phyloP scores from a whole-genome alignment of 2,113 vertebrate genomes.

The Barnardius zonarius region DNA sequence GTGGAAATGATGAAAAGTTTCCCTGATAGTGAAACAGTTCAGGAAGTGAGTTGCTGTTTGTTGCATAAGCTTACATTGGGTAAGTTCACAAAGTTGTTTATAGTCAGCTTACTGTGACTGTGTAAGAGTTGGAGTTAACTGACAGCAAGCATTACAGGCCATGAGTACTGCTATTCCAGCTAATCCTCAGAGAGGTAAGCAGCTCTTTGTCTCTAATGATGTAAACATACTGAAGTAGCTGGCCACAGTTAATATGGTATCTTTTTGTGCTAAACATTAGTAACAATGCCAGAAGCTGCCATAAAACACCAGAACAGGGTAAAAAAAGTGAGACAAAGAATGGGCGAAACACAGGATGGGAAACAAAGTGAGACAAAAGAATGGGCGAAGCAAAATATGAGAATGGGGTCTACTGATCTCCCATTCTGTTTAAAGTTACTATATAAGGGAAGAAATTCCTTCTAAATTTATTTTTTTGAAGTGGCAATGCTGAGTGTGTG shows the following conservation, averaged over 20 bases:
- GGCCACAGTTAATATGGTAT: background rate
- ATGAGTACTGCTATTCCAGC: background rate
- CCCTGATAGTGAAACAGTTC: conserved; percentile 80
- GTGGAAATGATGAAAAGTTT: conserved; percentile 83
- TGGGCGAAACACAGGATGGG: no score
- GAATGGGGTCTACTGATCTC: background rate
- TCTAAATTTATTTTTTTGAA: background rate
- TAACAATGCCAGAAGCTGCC: background rate
- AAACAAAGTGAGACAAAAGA: background rate
- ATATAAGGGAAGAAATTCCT: background rate
- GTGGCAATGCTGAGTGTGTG: background rate
- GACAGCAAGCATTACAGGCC: background rate
- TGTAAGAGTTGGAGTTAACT: background rate
- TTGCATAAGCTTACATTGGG: conserved; percentile 87
- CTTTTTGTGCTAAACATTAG: background rate
- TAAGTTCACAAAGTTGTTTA: conserved; percentile 65
- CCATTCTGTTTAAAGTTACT: background rate
- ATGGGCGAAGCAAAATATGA: background rate
- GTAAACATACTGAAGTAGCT: background rate
- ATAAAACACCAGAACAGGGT: background rate
- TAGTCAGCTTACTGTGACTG: background rate
- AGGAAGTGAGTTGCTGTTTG: conserved; percentile 89
- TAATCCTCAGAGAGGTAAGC: background rate
- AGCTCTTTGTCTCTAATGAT: background rate
- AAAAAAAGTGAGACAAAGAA: background rate